phyloP scores from a whole-genome alignment of 2,797 vertebrate species.

The Propithecus deckenii region DNA sequence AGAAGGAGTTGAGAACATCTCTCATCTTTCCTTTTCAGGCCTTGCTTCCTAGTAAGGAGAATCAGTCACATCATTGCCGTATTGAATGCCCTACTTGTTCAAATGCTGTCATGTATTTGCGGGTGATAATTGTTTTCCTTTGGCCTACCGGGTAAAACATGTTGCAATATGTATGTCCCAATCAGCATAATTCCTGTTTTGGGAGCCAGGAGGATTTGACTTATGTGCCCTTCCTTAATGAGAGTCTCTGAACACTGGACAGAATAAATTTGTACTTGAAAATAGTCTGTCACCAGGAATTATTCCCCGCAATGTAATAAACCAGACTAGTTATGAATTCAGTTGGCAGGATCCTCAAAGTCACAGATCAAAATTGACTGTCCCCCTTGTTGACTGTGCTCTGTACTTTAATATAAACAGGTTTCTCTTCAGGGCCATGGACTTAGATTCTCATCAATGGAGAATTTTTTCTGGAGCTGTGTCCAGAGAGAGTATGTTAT shows the following conservation, averaged over 20 bases:
- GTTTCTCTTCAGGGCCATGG: background rate
- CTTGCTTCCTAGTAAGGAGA: background rate
- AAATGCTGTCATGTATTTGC: background rate
- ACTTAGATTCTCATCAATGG: slow-evolving; percentile 17
- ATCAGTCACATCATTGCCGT: background rate
- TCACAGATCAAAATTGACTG: slow-evolving; percentile 57
- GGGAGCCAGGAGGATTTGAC: slow-evolving; percentile 44
- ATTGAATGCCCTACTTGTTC: background rate
- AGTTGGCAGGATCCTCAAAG: slow-evolving; percentile 53
- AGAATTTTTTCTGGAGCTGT: background rate
- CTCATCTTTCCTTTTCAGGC: background rate
- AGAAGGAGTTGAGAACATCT: background rate
- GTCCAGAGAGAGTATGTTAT: background rate
- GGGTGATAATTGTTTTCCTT: background rate
- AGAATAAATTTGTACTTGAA: slow-evolving; percentile 71
- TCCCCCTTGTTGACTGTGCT: background rate
- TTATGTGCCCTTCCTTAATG: slow-evolving; percentile 56
- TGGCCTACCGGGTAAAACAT: background rate
- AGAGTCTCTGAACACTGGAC: slow-evolving; percentile 57
- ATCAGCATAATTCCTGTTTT: slow-evolving; percentile 49
- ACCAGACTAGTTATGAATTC: slow-evolving; percentile 46
- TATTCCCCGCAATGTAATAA: slow-evolving; percentile 46
- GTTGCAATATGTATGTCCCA: background rate
- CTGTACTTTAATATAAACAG: slow-evolving; percentile 6
- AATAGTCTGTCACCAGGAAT: slow-evolving; percentile 63